phyloP scores from a whole-genome alignment of 2,113 vertebrate species.

The Podilymbus podiceps region DNA sequence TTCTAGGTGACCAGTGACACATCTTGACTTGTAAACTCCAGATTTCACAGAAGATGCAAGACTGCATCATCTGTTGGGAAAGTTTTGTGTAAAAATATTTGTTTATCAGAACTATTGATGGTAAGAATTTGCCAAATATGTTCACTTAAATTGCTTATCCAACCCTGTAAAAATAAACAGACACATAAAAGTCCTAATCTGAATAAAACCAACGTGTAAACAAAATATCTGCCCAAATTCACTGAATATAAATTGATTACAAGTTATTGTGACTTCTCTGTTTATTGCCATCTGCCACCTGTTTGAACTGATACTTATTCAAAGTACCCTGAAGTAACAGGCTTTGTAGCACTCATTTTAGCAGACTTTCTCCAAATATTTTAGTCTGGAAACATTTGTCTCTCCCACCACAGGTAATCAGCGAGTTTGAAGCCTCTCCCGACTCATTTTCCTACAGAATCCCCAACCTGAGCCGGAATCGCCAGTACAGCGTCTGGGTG shows the following conservation, averaged over 20 bases:
- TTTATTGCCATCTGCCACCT: neutral
- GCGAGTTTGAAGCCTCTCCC: conserved; percentile 96
- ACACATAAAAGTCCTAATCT: neutral
- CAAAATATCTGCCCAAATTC: neutral
- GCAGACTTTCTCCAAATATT: neutral
- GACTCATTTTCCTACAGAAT: conserved; percentile 94
- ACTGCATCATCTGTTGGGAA: neutral
- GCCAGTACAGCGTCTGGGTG: conserved; percentile 97
- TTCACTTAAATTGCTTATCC: neutral
- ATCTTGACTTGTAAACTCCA: neutral
- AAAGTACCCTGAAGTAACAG: neutral
- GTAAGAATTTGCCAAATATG: neutral
- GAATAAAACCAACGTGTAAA: neutral
- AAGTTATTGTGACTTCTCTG: neutral
- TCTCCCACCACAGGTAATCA: conserved; percentile 90
- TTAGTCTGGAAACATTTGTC: conserved; percentile 67
- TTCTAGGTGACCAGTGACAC: neutral
- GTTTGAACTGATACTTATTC: neutral
- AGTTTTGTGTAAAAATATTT: neutral
- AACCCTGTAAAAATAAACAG: neutral
- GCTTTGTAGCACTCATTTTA: neutral
- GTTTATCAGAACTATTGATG: neutral
- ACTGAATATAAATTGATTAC: neutral
- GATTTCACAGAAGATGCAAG: neutral
- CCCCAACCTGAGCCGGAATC: conserved; percentile 91